phyloP scores from a whole-genome alignment of 92 coral and sea anemone genomes.

The Zoanthus solanderi region DNA sequence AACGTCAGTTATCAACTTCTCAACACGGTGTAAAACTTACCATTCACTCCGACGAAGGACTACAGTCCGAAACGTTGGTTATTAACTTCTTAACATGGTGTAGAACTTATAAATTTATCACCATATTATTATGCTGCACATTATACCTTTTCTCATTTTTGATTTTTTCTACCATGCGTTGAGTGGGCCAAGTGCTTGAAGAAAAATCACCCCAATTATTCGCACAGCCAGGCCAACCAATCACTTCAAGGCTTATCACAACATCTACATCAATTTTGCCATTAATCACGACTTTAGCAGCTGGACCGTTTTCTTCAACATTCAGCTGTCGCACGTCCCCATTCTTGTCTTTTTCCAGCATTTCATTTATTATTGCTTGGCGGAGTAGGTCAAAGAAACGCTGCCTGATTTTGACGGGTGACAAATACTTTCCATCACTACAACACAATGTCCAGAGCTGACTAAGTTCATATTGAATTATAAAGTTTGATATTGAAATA shows the following conservation, averaged over 20 bases:
- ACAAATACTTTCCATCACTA: constrained; percentile 56
- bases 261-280: constrained; percentile 46
- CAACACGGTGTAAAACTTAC: no score
- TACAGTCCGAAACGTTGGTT: no score
- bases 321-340: background rate
- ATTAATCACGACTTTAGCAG: constrained; percentile 56
- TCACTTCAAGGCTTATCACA: constrained; percentile 56
- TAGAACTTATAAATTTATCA: no score
- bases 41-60: no score
- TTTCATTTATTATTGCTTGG: background rate
- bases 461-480: no score
- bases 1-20: no score
- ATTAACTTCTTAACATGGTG: no score
- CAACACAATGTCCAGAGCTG: background rate
- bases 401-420: constrained; percentile 55
- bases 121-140: no score
- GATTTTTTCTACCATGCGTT: constrained; percentile 29
- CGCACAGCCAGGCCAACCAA: constrained; percentile 56
- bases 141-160: constrained; percentile 14
- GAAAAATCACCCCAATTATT: constrained; percentile 49
- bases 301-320: constrained; percentile 59
- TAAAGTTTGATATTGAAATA: no score
- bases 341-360: background rate
- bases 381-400: constrained; percentile 39
- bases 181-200: constrained; percentile 47